Base-by-base conservation (phyloP, 2,888 invertebrate species). In the Aspidiotus rigidus region DNA sequence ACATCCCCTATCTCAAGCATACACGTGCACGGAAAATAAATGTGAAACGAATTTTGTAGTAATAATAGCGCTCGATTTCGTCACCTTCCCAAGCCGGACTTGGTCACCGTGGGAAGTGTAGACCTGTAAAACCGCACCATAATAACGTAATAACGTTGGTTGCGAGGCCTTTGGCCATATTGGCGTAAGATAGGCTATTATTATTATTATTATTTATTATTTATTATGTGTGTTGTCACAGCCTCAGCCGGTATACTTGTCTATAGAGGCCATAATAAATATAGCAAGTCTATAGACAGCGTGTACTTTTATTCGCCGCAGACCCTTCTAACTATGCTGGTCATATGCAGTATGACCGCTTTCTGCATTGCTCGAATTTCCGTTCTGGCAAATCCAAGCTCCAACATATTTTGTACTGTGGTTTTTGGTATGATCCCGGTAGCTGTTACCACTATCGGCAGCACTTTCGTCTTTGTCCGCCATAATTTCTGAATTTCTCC, bases 321-420 rank as follows among this genome's bases (percentile, higher is more conserved):
- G 49, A 49, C 49, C n/a, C n/a, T 49, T n/a, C 49, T 49, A n/a
- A 49, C 49, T 49, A 49, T 49, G n/a, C 49, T 11, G 11, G 49
- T 49, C n/a, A 6, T 49, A n/a, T 49, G 49, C 11, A 49, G 49
- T 49, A 49, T 49, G 11, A 49, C 49, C 11, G 49, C 49, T n/a
- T 49, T 49, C 49, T 49, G 49, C 49, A 49, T 49, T n/a, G 49
- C 10, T 49, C 49, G 49, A 13, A 49, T 49, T 49, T 49, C 49
- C n/a, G 49, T 49, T 49, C 11, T 49, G 10, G 49, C n/a, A n/a
- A 11, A 49, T 49, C 49, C 49, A 11, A 49, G 49, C 49, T 49
- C 49, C 49, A 13, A n/a, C n/a, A 49, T 13, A 49, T 49, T 49
- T n/a, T 49, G 49, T 49, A 49, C 49, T 13, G 49, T 49, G 10